Evolutionary conservation across 2,113 vertebrate species (phyloP).

Genomic region (Calidris pygmaea): DNA sequence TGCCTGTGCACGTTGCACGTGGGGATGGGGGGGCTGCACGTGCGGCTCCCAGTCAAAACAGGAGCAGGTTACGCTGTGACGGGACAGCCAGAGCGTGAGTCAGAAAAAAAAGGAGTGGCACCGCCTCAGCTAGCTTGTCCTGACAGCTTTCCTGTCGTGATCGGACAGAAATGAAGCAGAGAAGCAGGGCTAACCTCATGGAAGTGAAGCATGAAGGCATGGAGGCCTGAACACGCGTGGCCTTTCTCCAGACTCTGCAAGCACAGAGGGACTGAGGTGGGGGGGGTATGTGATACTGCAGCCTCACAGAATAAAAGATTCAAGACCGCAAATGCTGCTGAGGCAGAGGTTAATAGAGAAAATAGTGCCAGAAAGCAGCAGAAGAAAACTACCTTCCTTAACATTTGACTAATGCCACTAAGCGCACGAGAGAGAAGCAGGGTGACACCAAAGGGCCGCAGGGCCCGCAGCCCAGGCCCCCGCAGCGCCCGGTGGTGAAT

Average conservation of each 20-base stretch:
- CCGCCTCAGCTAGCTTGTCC: background rate
- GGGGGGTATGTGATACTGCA: background rate
- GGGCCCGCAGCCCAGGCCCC: background rate
- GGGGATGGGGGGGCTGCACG: background rate
- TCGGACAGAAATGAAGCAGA: background rate
- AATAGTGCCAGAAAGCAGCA: background rate
- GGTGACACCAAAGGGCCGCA: background rate
- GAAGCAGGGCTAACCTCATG: background rate
- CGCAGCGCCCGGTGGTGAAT: background rate
- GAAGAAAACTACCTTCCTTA: background rate
- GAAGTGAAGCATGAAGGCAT: background rate
- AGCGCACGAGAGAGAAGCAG: background rate
- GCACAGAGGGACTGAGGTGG: background rate
- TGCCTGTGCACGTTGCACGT: background rate
- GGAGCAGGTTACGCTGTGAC: fast-evolving
- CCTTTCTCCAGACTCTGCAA: background rate
- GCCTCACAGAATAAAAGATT: background rate
- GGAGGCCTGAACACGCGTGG: background rate
- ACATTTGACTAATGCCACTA: background rate
- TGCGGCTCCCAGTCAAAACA: background rate
- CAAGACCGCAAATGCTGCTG: background rate
- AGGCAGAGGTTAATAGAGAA: background rate
- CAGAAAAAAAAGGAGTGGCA: background rate
- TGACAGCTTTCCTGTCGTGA: background rate
- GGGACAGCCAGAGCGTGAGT: background rate